These are phyloP conservation scores for Clarias fuscus DNA, from an alignment of 2,797 vertebrate species.

Conservation along the genomic window DNA sequence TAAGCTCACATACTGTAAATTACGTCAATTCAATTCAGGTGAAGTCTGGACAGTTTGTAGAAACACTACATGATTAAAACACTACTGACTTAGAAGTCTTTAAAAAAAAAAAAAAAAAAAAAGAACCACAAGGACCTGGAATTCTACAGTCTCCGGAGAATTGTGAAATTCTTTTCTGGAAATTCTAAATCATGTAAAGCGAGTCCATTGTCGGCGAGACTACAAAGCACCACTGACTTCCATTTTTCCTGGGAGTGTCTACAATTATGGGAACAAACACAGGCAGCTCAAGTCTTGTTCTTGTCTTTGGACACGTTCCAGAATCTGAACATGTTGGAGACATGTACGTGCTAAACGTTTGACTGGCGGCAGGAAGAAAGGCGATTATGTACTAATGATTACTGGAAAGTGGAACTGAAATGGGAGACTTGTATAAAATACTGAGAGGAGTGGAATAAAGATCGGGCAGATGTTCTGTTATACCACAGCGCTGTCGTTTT, in stretches of 20 bases:
- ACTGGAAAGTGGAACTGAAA: background rate
- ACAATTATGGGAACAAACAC: background rate
- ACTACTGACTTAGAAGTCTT: background rate
- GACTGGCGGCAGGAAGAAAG: background rate
- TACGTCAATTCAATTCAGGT: background rate
- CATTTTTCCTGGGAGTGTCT: background rate
- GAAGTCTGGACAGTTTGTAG: background rate
- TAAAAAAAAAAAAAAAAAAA: no score
- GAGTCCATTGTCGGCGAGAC: background rate
- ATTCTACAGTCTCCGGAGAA: background rate
- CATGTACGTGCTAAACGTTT: background rate
- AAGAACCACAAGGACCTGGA: background rate
- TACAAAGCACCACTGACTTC: background rate
- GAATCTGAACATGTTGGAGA: background rate
- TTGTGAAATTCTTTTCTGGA: background rate
- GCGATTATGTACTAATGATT: background rate
- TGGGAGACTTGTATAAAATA: background rate
- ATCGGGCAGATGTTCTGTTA: background rate
- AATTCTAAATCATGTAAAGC: background rate
- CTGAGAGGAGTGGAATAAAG: background rate
- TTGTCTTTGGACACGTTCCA: constrained; percentile 7
- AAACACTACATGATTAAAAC: background rate
- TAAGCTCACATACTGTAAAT: background rate
- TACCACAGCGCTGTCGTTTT: background rate
- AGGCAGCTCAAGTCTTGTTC: constrained; percentile 17